A percentile compares a stretch with the other conserved stretches of the same genome.
These are phyloP conservation scores for Neopelma chrysocephalum DNA, from an alignment of 2,797 vertebrate species.

Conservation along the genomic window DNA sequence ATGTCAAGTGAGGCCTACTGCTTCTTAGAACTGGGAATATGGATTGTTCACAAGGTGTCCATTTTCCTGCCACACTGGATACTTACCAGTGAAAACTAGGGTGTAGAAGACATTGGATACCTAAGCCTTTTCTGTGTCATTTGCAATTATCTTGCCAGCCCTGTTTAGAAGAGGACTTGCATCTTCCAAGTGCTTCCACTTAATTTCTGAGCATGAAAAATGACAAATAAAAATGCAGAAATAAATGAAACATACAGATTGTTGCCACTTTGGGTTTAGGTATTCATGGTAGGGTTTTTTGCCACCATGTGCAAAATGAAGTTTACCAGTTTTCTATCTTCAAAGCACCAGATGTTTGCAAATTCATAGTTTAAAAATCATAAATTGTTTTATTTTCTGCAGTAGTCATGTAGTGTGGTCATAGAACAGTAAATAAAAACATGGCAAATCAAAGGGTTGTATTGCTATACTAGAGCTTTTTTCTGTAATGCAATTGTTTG, in stretches of 20 bases:
- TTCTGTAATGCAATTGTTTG: background rate
- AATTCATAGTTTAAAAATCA: background rate
- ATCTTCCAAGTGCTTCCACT: background rate
- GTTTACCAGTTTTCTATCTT: background rate
- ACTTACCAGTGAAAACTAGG: background rate
- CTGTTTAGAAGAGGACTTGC: background rate
- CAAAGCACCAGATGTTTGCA: background rate
- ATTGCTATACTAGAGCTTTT: background rate
- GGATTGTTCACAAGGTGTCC: too few relatives aligned
- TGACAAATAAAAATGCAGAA: background rate
- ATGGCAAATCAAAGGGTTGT: background rate
- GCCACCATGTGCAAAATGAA: background rate
- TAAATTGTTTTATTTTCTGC: background rate
- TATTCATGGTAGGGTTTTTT: accelerated
- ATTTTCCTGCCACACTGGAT: too few relatives aligned
- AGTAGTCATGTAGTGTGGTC: background rate
- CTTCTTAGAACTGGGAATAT: too few relatives aligned
- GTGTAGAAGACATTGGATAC: background rate
- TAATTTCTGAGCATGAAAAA: background rate
- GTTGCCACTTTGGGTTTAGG: background rate
- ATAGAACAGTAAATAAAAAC: background rate
- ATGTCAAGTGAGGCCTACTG: too few relatives aligned
- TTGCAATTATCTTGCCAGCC: background rate
- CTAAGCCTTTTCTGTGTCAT: background rate
- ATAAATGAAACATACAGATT: background rate